phyloP scores from a whole-genome alignment of 2,888 invertebrate species.

The Drosophila neotestacea region DNA sequence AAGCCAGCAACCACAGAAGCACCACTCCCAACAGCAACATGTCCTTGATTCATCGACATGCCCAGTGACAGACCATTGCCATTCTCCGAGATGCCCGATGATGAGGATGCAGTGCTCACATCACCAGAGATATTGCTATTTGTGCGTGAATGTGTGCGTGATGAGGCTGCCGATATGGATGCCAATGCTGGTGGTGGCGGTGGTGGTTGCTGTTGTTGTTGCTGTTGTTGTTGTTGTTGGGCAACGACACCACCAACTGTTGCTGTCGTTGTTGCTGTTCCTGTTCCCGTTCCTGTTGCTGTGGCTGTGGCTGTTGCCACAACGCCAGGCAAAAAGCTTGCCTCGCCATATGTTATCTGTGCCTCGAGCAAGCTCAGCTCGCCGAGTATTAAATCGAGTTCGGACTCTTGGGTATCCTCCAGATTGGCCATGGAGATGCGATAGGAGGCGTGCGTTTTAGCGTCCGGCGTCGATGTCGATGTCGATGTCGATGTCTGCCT shows the following conservation, averaged over 20 bases:
- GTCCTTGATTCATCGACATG: background rate
- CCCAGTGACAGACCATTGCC: constrained; percentile 52
- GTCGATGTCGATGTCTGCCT: constrained; percentile 31
- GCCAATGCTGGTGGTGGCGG: constrained; percentile 43
- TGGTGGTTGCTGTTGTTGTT: background rate
- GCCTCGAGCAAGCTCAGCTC: constrained; percentile 96
- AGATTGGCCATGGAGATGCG: constrained; percentile 98
- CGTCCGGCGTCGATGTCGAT: constrained; percentile 57
- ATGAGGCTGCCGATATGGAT: constrained; percentile 69
- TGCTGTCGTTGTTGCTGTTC: background rate
- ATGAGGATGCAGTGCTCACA: constrained; percentile 83
- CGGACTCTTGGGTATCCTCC: constrained; percentile 98
- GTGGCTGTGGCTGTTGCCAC: constrained; percentile 26
- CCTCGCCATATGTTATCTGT: constrained; percentile 84
- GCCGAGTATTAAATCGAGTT: constrained; percentile 97
- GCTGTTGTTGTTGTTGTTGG: constrained; percentile 11
- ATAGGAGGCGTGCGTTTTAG: constrained; percentile 85
- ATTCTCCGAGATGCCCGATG: constrained; percentile 84
- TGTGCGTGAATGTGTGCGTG: constrained; percentile 83
- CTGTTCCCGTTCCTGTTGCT: background rate
- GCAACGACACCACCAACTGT: background rate
- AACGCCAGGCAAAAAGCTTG: constrained; percentile 62
- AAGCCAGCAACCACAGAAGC: background rate
- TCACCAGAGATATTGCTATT: constrained; percentile 85
- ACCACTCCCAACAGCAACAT: background rate